Base-by-base conservation (phyloP, 2,888 invertebrate genomes). In the Dryomyza anilis region DNA sequence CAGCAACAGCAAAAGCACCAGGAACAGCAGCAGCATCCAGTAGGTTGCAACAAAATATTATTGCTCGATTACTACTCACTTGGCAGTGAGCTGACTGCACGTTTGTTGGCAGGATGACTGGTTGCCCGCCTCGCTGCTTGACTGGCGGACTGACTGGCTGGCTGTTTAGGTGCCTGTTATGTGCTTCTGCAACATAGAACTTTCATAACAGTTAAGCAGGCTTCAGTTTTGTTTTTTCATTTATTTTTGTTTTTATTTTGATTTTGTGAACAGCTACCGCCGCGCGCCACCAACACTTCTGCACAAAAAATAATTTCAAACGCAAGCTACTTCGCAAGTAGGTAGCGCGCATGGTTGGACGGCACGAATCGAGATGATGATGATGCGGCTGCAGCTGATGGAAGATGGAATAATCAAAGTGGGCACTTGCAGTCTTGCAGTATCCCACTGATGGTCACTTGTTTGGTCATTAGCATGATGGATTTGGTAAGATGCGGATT, bases 21-120 rank as follows among this genome's bases (percentile, higher is more conserved):
- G 19, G 16, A 39, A 27, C 29, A 61, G 33, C 27, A 27, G 30
- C 43, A 61, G 23, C 36, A 52, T 29, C 25, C 25, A 60, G 19
- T 33, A 60, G 50, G 36, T 50, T 36, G 23, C 50, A 50, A 57
- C 30, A 58, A 58, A 45, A 58, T 58, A 45, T 59, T 59, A 59
- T 36, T 48, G 48, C 36, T 30, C 30, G 48, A 46, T 46, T 23
- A 48, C 30, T 25, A 48, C 48, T 33, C 30, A 23, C 33, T n/a
- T n/a, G n/a, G n/a, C n/a, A n/a, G n/a, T n/a, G n/a, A n/a, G n/a
- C n/a, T n/a, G n/a, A n/a, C n/a, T n/a, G n/a, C n/a, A n/a, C n/a
- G n/a, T n/a, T n/a, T n/a, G n/a, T 48, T 59, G 33, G 29, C 27
- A 23, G 59, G 16, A 19, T 16, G 25, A 23, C 43, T 39, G 43